Evolutionary conservation across 2,797 vertebrate genomes (phyloP), one percentile per base, ranked within the genome.

Genomic region (Sebastes diploproa): DNA sequence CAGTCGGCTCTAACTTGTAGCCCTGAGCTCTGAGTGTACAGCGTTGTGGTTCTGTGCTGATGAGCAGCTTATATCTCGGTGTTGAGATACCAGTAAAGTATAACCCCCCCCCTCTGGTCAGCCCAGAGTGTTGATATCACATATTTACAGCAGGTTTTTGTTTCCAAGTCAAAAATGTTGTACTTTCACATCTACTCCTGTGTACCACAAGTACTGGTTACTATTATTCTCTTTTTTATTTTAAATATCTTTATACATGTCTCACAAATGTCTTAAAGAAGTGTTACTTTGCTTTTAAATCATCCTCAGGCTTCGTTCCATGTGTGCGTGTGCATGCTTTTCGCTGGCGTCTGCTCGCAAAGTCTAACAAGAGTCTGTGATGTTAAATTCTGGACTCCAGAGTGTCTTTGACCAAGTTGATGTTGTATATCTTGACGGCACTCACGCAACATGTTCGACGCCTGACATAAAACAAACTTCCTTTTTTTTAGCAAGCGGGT

Each of bases 241-340:
- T 77, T 18, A 22, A 66, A 65, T 63, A 25, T 62, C 54, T 77
- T 79, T 63, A 64, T 46, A 82, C 30, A 14, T 81, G 74, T 85
- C 46, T 90, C 87, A 90, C 88, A 80, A 71, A 82, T 92, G 83
- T 94, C 91, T 92, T 93, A 86, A 91, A 76, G 9, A 78, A 70
- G 75, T 58, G 50, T 82, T 55, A 59, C 63, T 86, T 72, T 72
- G 34, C 56, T 65, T 78, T 81, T 29, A 34, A 73, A 64, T 75
- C 58, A 18, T 79, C 72, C 77, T 91, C 82, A 78, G 89, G 82
- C 78, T 77, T 77, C 10, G 46, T 64, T 73, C 58, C 25, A 32
- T 68, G 62, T 62, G 12, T 61, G 69, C 34, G 59, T 10, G 20
- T 58, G 54, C 74, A 38, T 38, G 36, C 36, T 38, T 59, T 69